Conservation (phyloP, 2,797 vertebrate species). For the Ibycter americanus region DNA sequence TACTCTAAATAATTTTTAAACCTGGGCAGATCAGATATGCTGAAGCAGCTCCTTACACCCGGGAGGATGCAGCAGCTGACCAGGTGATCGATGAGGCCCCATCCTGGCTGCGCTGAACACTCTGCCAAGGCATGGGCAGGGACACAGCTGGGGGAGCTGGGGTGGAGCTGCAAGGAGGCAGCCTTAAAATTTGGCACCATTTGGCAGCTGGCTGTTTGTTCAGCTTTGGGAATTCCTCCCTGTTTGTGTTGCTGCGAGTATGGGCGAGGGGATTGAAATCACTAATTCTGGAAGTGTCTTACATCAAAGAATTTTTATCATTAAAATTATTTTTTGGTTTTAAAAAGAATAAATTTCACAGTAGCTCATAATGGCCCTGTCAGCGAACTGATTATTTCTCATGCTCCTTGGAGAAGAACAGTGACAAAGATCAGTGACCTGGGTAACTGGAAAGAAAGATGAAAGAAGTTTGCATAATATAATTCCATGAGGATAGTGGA, state of each 20-base stretch:
- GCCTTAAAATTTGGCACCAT: not conserved
- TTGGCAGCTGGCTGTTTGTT: not conserved
- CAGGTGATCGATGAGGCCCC: not conserved
- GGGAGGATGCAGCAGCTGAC: not conserved
- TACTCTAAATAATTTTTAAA: not conserved
- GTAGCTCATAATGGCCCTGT: not conserved
- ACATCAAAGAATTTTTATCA: not conserved
- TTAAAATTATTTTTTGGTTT: not conserved
- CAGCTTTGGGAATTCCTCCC: not conserved
- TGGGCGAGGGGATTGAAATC: not conserved
- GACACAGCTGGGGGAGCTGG: rapidly evolving
- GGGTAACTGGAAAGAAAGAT: not conserved
- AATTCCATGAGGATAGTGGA: not conserved
- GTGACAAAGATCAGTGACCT: not conserved
- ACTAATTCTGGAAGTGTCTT: not conserved
- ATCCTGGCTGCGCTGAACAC: not conserved
- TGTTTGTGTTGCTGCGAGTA: not conserved
- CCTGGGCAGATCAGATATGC: not conserved
- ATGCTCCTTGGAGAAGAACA: not conserved
- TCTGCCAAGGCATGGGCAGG: not conserved
- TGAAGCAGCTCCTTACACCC: not conserved
- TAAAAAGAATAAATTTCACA: not conserved
- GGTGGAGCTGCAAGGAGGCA: not conserved
- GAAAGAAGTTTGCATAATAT: not conserved
- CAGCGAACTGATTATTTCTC: not conserved